phyloP scores from a whole-genome alignment of 30 jellyfish, hydroid and myxozoan species.

The Sanderia malayensis region DNA sequence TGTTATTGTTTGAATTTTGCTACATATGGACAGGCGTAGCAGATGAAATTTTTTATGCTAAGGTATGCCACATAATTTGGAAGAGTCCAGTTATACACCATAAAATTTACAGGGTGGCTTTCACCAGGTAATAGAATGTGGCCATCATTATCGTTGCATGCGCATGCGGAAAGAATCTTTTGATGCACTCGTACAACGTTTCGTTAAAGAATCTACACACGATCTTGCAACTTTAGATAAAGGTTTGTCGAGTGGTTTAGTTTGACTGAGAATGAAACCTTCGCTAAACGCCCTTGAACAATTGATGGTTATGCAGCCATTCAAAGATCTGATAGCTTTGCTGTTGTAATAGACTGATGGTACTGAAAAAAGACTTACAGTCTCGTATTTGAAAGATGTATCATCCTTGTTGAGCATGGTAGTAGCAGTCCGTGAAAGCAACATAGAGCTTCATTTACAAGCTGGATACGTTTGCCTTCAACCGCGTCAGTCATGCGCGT shows the following conservation, averaged over 20 bases:
- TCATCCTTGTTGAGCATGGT: too few species aligned
- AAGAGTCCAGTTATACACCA: too few species aligned
- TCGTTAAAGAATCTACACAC: conserved; percentile 23
- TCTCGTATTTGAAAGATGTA: too few species aligned
- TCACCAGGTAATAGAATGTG: conserved; percentile 29
- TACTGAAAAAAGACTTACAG: conserved; percentile 17
- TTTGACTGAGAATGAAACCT: conserved; percentile 11
- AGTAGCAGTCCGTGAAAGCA: too few species aligned
- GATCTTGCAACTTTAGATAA: neutral
- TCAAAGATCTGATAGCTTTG: conserved; percentile 33
- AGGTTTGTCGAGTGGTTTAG: neutral
- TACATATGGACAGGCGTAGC: too few species aligned
- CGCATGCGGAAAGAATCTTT: conserved; percentile 22
- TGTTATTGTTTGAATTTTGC: too few species aligned
- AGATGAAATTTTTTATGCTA: too few species aligned
- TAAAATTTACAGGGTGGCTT: conserved; percentile 47
- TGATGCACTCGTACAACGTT: conserved; percentile 34
- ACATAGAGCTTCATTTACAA: too few species aligned
- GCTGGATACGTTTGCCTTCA: too few species aligned
- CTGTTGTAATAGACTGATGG: conserved; percentile 17
- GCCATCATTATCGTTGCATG: conserved; percentile 43
- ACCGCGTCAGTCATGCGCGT: too few species aligned
- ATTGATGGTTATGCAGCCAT: conserved; percentile 24
- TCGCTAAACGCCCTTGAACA: neutral
- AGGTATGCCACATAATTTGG: too few species aligned